These are phyloP conservation scores for Sclerodermus sp. DNA, from an alignment of 2,888 invertebrate species.

Conservation along the genomic window DNA sequence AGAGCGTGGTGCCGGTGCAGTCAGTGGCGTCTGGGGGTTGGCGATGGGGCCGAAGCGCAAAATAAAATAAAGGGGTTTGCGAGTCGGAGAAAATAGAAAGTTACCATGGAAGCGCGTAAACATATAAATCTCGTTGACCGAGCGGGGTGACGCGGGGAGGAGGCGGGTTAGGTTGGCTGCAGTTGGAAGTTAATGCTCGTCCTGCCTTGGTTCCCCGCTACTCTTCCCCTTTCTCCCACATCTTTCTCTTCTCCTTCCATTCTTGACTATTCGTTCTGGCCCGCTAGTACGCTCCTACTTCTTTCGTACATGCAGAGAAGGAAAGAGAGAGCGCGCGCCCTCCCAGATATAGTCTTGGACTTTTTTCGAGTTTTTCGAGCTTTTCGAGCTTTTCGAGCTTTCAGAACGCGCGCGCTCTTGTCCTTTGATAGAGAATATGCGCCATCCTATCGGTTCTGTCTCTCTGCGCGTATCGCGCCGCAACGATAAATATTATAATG, in stretches of 20 bases:
- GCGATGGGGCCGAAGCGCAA: conserved; percentile 24
- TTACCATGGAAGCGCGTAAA: conserved; percentile 53
- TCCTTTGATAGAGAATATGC: no score
- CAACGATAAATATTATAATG: no score
- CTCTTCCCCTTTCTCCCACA: conserved; percentile 7
- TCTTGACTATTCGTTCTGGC: conserved; percentile 1
- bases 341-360: no score
- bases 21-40: conserved; percentile 4
- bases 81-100: conserved; percentile 49
- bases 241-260: conserved; percentile 9
- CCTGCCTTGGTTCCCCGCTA: conserved; percentile 20
- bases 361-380: no score
- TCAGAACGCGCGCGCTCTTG: no score
- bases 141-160: no score
- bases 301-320: no score
- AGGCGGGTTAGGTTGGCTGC: conserved; percentile 31
- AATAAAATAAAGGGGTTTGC: conserved; percentile 42
- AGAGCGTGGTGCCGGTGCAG: conserved; percentile 7
- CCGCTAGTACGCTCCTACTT: no score
- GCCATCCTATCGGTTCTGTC: no score
- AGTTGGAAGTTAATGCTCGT: conserved; percentile 41
- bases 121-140: conserved; percentile 50
- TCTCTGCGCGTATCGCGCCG: no score
- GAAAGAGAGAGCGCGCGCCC: no score
- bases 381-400: no score